These are phyloP conservation scores for Sebastes schlegelii DNA, from an alignment of 2,113 vertebrate genomes.

Conservation along the genomic window DNA sequence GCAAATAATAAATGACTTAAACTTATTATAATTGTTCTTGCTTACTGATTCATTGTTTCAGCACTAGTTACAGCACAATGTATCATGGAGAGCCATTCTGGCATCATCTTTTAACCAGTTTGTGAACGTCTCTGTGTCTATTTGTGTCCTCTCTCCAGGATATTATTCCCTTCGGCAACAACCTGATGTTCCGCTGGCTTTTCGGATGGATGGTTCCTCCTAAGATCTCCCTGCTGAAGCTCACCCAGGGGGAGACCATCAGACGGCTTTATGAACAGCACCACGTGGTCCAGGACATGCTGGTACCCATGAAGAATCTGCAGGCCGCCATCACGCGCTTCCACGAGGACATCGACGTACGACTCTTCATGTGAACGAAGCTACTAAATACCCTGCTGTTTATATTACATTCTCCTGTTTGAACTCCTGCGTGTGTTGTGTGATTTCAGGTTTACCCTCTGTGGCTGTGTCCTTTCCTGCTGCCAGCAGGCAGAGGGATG, in stretches of 20 bases:
- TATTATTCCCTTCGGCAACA: slow-evolving; percentile 98
- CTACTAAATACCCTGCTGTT: too few relatives aligned
- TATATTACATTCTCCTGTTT: not conserved
- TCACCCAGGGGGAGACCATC: slow-evolving; percentile 97
- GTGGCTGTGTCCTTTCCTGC: slow-evolving; percentile 95
- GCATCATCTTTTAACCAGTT: not conserved
- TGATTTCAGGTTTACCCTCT: slow-evolving; percentile 93
- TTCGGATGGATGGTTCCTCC: slow-evolving; percentile 99
- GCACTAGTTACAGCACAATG: not conserved
- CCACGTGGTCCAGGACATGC: slow-evolving; percentile 98
- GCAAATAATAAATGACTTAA: not conserved
- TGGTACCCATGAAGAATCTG: slow-evolving; percentile 94
- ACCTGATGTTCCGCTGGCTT: slow-evolving; percentile 92
- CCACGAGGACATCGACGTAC: slow-evolving; percentile 91
- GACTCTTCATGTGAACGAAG: slow-evolving; percentile 22
- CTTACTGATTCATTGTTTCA: not conserved
- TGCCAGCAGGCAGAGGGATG: slow-evolving; percentile 93
- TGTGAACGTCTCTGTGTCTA: slow-evolving; percentile 4
- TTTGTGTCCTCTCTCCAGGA: slow-evolving; percentile 83
- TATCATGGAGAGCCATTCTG: not conserved
- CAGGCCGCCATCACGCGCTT: slow-evolving; percentile 88
- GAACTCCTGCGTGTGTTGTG: not conserved
- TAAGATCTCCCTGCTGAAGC: slow-evolving; percentile 96
- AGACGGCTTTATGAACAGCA: slow-evolving; percentile 95
- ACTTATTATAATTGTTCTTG: not conserved